Base-by-base conservation (phyloP, 2,888 invertebrate genomes). In the Eupithecia abbreviata region DNA sequence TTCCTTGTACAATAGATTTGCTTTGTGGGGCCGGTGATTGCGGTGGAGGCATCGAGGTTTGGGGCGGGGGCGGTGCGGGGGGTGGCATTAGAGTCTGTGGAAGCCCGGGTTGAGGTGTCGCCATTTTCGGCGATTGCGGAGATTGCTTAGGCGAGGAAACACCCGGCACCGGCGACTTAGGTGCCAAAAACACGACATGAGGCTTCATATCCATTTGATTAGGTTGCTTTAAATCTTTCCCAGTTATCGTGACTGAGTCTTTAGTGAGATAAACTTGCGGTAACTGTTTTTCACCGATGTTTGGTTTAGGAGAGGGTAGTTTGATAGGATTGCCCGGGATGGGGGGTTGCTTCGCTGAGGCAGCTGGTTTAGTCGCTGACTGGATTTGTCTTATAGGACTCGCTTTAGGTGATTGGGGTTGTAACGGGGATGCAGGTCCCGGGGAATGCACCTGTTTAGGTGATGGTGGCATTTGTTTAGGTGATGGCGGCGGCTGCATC, bases 41-140 rank as follows among this genome's bases (percentile, higher is more conserved):
- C 2, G 77, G 79, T 7, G 83, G 78, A 55, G 86, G 88, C 79
- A 90, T 90, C 3, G 91, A 88, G 3, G 90, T 89, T 43, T 72
- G 86, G 2, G 85, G 58, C 10, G 73, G 67, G 13, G 71, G n/a
- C 0, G 75, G 58, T 18, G 73, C 67, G 1, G 77, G 71, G 4
- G 69, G 72, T 13, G 73, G 49, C 67, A 75, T 71, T 41, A 71
- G 72, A 71, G 81, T 30, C 30, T 62, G 82, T 51, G 47, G 13
- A 42, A 9, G 55, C 15, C 68, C 58, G 5, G 71, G 58, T 62
- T 72, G 72, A 71, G 81, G 85, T 66, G 62, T 47, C 41, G 47
- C 76, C 71, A 71, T 80, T 0, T 71, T 62, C 3, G 70, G 30
- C 7, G 77, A 70, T 65, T 71, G 74, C 15, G 76, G 73, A 73